Evolutionary conservation across 2,797 vertebrate genomes (phyloP), one percentile per base, ranked within the genome.

Genomic region (Podarcis lilfordi): DNA sequence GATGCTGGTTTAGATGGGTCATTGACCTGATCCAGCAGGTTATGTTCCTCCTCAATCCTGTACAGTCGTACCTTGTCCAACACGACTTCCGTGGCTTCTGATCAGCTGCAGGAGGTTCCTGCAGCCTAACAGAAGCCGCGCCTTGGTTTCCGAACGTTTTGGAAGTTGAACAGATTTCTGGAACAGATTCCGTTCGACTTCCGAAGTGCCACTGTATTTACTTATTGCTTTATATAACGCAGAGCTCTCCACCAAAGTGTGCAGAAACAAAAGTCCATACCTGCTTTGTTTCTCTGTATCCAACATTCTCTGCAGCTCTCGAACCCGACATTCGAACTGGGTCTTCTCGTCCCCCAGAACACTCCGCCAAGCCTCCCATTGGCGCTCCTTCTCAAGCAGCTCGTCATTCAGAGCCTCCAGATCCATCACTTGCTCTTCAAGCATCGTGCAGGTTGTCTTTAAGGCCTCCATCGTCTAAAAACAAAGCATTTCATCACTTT

Each of bases 381-480:
- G 98, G 35, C 98, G 97, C 96, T 99, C 98, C 88, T 99, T 99
- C 93, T 99, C 98, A 91, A 99, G 94, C 84, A 99, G 96, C 95
- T 99, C 98, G 0, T 99, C 98, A 1, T 99, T 99, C 91, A 99
- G 96, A 79, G 98, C 98, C 96, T 99, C 98, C 95, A 99, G 95
- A 92, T 99, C 98, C 97, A 99, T 98, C 94, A 99, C 98, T 97
- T 99, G 98, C 94, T 99, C 98, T 93, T 99, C 98, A 96, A 99
- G 96, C 98, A 99, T 99, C n/a, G 98, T 99, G 96, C 98, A 99
- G 8, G 98, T 99, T 88, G 98, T 99, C 97, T 99, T 99, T 96
- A 99, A 97, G 69, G 98, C 99, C 97, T 99, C 98, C 95, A 99
- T 98, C 91, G 98, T 99, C 98, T 99, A 96, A 93, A 97, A 95